These are phyloP conservation scores for Thryonomys swinderianus DNA, from an alignment of 2,113 vertebrate species.

Conservation along the genomic window DNA sequence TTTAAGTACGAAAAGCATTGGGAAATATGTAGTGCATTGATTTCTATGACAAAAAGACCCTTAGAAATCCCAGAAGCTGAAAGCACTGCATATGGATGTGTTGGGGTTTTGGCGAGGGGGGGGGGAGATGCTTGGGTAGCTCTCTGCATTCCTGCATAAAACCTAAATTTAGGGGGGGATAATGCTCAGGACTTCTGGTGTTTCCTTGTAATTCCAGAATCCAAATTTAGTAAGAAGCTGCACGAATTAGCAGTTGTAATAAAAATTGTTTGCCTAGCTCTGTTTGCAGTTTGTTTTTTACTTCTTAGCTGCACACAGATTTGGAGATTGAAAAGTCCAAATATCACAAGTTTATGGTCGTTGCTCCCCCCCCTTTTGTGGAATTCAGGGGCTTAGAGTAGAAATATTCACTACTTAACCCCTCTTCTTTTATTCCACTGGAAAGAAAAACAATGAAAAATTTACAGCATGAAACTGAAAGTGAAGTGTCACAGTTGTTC, in stretches of 20 bases:
- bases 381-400: conserved; percentile 53
- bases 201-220: conserved; percentile 62
- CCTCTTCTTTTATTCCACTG: conserved; percentile 66
- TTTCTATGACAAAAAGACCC: conserved; percentile 72
- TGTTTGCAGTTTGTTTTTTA: conserved; percentile 63
- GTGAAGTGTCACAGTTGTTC: conserved; percentile 74
- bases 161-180: conserved; percentile 71
- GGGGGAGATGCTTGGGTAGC: conserved; percentile 66
- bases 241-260: conserved; percentile 69
- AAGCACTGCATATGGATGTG: conserved; percentile 61
- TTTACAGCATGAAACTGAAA: conserved; percentile 81
- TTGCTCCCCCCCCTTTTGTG: not conserved
- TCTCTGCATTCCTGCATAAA: conserved; percentile 76
- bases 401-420: conserved; percentile 60
- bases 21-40: conserved; percentile 64
- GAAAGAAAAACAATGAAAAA: conserved; percentile 77
- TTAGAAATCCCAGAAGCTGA: conserved; percentile 61
- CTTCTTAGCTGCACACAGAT: conserved; percentile 64
- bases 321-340: conserved; percentile 60
- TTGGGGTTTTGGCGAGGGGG: conserved; percentile 73
- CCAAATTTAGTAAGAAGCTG: conserved; percentile 54
- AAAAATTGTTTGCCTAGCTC: conserved; percentile 60
- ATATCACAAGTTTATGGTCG: conserved; percentile 68
- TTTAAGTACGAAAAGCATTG: conserved; percentile 67
- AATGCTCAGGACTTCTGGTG: conserved; percentile 61